Conservation (phyloP, 2,888 invertebrate species). For the Metallyticus violacea region DNA sequence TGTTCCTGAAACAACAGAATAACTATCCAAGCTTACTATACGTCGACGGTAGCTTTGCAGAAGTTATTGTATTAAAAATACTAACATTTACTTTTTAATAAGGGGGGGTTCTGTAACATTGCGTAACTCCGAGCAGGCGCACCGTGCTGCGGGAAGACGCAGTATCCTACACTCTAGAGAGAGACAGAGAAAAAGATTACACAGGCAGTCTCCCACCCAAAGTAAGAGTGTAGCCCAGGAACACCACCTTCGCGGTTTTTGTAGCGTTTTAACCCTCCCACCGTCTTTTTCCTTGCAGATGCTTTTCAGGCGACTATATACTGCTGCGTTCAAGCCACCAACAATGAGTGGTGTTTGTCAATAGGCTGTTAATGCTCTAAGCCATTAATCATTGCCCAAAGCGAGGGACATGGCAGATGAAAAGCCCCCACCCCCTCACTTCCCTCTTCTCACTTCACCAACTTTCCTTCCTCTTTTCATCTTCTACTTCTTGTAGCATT, state of each 20-base stretch:
- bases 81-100: no score
- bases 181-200: neutral
- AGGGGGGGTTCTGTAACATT: no score
- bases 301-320: constrained; percentile 13
- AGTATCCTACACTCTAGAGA: neutral
- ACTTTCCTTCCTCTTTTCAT: constrained; percentile 8
- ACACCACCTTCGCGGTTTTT: neutral
- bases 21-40: no score
- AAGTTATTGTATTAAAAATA: no score
- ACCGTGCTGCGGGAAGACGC: neutral
- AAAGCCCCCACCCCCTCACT: constrained; percentile 4
- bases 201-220: neutral
- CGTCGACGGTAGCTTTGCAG: no score
- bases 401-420: constrained; percentile 15
- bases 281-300: neutral
- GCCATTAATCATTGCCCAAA: constrained; percentile 49
- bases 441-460: neutral
- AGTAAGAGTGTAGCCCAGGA: neutral
- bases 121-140: neutral
- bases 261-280: constrained; percentile 4
- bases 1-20: no score
- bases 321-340: neutral
- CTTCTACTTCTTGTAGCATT: neutral
- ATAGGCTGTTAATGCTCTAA: constrained; percentile 51
- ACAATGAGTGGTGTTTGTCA: constrained; percentile 47